These are phyloP conservation scores for Athetis lepigone DNA, from an alignment of 2,888 invertebrate species.

Conservation along the genomic window DNA sequence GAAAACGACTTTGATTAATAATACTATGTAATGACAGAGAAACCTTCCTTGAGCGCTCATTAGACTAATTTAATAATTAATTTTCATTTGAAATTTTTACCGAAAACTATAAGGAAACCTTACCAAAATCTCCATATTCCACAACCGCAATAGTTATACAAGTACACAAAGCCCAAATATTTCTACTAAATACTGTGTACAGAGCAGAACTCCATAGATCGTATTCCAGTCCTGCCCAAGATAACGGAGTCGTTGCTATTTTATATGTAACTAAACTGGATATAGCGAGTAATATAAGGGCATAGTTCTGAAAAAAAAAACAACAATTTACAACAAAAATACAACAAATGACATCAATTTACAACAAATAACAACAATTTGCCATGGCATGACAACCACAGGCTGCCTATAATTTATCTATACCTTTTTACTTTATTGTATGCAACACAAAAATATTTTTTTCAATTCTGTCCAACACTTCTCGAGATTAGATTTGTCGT, in stretches of 20 bases:
- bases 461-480: no score
- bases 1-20: no score
- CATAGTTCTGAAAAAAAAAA: constrained; percentile 28
- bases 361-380: neutral
- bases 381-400: no score
- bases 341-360: neutral
- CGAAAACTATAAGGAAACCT: no score
- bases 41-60: no score
- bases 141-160: constrained; percentile 30
- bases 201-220: constrained; percentile 31
- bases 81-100: no score
- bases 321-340: neutral
- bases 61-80: no score
- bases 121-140: constrained; percentile 44
- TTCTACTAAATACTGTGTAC: constrained; percentile 26
- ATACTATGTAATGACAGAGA: no score
- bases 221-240: constrained; percentile 31
- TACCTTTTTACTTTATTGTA: no score
- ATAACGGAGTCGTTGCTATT: neutral
- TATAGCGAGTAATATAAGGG: neutral
- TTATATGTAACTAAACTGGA: neutral
- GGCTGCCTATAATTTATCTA: no score
- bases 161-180: constrained; percentile 15
- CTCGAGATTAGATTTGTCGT: no score
- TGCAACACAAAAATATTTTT: no score